phyloP scores from a whole-genome alignment of 2,113 vertebrate species.

The Trinectes maculatus region DNA sequence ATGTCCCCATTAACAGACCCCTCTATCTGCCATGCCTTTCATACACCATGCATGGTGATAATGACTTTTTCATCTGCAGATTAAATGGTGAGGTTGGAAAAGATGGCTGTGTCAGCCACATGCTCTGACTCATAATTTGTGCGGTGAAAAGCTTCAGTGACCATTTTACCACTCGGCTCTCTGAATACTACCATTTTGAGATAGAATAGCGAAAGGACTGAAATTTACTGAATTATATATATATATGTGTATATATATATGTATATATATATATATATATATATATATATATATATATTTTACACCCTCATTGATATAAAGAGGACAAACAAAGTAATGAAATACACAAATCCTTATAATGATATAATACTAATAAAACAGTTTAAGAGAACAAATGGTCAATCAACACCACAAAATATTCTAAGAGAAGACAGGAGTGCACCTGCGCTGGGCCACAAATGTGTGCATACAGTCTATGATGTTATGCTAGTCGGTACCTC shows the following conservation, averaged over 20 bases:
- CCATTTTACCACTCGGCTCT: slow-evolving; percentile 66
- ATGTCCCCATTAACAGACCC: slow-evolving; percentile 21
- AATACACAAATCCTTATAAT: no score
- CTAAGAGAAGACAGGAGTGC: no score
- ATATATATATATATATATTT: no score
- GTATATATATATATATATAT: no score
- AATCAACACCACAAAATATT: no score
- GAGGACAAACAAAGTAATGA: no score
- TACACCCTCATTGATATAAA: no score
- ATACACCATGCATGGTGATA: slow-evolving; percentile 26
- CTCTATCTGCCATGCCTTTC: slow-evolving; percentile 15
- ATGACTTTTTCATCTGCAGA: slow-evolving; percentile 60
- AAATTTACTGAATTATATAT: neutral
- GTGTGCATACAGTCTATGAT: no score
- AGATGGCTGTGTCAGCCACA: slow-evolving; percentile 69
- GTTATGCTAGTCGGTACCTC: slow-evolving; percentile 85
- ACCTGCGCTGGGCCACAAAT: no score
- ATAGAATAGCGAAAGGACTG: slow-evolving; percentile 22
- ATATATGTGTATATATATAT: no score
- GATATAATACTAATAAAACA: no score
- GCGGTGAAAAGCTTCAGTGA: slow-evolving; percentile 66
- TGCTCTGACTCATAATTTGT: slow-evolving; percentile 75
- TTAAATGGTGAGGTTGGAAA: slow-evolving; percentile 57
- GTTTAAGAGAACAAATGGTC: no score
- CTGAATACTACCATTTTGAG: slow-evolving; percentile 54